Evolutionary conservation across 2,113 vertebrate genomes (phyloP), one percentile per base, ranked within the genome.

Genomic region (Ammodytes marinus): DNA sequence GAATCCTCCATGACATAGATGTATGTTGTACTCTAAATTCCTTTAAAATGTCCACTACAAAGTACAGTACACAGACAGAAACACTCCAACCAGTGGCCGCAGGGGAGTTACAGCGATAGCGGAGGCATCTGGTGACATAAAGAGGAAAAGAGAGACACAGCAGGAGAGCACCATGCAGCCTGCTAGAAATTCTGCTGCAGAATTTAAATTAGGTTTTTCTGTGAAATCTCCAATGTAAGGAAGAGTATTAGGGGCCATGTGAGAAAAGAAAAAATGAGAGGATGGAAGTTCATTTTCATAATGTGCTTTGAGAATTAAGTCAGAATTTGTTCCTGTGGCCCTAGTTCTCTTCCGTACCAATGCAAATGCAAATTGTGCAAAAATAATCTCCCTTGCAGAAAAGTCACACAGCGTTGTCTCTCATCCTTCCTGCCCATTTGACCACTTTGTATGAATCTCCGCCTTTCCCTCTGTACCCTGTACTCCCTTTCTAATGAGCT

Each of bases 401-500:
- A 15, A 45, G 12, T 15, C 27, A 58, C 60, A 52, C 60, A 35
- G 35, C 12, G 1, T 15, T 19, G 1, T 53, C 10, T 50, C 59
- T 57, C 57, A 49, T 52, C 68, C 0, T 74, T 3, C 63, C 52
- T 37, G 19, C 6, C 69, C 5, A 39, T 70, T 40, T 64, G 4
- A 39, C 35, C 15, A 2, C 11, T 64, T 55, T 42, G 6, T 49
- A 10, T 42, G 5, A 19, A 10, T 66, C 58, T 40, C 5, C 3
- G 50, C 12, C n/a, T 57, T 46, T 10, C 49, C 61, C 15, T 52
- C 53, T 47, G 27, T 6, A 14, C 43, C 8, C 6, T 49, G 40
- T 15, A 61, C 1, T 57, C 13, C 69, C 78, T 76, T 82, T 17
- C 45, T 84, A 86, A 86, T 86, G 70, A 86, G 74, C 55, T 49